Evolutionary conservation across 2,888 invertebrate species (phyloP), one percentile per base, ranked within the genome.

Genomic region (Sinodicranocentrus sp.): DNA sequence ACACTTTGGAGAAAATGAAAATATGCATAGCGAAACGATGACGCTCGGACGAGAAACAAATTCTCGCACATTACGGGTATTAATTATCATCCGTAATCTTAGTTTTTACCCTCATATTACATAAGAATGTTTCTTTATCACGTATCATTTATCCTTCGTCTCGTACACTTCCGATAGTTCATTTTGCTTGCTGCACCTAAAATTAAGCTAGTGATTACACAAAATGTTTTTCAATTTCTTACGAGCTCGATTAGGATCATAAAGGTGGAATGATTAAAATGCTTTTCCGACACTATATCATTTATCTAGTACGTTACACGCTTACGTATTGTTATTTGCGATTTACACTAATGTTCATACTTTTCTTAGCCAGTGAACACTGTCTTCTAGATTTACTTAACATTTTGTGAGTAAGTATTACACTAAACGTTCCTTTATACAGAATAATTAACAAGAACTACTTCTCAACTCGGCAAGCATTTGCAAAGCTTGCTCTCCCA

Each of bases 391-490:
- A 33, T 15, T 33, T 17, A 57, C 57, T 21, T 23, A 26, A 26
- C 1, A 15, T 68, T n/a, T 25, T 44, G 26, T 59, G 6, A 8
- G 13, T 61, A 26, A 5, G 5, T 52, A 17, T 52, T 10, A 67
- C n/a, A 33, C 28, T 23, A 61, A 61, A 57, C 10, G 17, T 33
- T 70, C 33, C 54, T 48, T 71, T 65, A 33, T 79, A 73, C 73
- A 71, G 70, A 70, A 65, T 63, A 80, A 54, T 82, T 84, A 89
- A 84, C 89, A 89, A 48, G 89, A 87, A 84, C 88, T 88, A 80
- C 87, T 87, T 63, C 87, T 89, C 48, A 89, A 71, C 77, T 89
- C 89, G 13, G 88, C 89, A 6, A 89, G 78, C 86, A 89, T 87
- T 80, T 87, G 85, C 13, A 89, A 72, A 3, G 88, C 89, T 76